These are phyloP conservation scores for Diphyllodes magnificus DNA, from an alignment of 2,113 vertebrate species.

Conservation along the genomic window DNA sequence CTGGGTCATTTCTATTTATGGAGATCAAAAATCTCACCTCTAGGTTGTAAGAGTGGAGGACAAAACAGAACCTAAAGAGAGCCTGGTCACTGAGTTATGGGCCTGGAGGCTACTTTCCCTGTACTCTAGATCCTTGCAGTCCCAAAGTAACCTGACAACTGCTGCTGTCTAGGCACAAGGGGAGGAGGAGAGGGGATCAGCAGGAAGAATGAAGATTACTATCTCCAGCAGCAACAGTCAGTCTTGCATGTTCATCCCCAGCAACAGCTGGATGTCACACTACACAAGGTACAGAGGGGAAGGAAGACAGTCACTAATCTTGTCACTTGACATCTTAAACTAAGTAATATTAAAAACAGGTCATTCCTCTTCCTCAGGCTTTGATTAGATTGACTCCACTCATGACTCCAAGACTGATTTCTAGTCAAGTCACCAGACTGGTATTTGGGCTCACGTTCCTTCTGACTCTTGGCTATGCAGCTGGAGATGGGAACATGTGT, in stretches of 20 bases:
- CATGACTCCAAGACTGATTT: not conserved
- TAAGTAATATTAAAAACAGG: not conserved
- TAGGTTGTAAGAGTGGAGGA: not conserved
- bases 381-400: not conserved
- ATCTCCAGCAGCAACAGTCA: not conserved
- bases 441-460: not conserved
- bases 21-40: not conserved
- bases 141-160: not conserved
- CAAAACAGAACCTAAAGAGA: not conserved
- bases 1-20: not conserved
- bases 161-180: not conserved
- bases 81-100: not conserved
- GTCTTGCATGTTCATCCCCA: not conserved
- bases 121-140: not conserved
- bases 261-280: not conserved
- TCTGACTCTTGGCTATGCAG: not conserved
- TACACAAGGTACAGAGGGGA: not conserved
- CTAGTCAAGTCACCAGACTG: not conserved
- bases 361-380: not conserved
- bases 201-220: not conserved
- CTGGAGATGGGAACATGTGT: not conserved
- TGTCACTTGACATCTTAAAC: not conserved
- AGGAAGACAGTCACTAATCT: not conserved
- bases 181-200: not conserved
- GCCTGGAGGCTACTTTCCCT: not conserved